Evolutionary conservation across 2,113 vertebrate genomes (phyloP), one percentile per base, ranked within the genome.

Genomic region (Caranx melampygus): DNA sequence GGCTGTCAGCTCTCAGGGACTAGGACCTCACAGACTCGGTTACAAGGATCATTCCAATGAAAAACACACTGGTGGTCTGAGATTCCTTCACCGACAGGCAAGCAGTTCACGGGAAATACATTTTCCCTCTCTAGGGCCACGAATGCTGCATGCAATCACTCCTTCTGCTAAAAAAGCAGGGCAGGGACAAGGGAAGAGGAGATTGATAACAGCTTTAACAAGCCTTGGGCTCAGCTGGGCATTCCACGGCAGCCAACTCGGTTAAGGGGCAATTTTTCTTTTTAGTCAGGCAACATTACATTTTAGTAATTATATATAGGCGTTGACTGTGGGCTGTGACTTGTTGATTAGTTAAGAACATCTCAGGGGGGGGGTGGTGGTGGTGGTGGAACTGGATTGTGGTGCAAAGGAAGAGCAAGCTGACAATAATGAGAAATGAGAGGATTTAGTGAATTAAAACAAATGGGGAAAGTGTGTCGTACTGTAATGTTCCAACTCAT

Each of bases 71-170:
- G 42, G 65, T 78, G 82, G 89, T 75, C 77, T 80, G 67, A 83
- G 85, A 89, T 88, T 87, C 74, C 71, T 81, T 81, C 67, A 86
- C 57, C 10, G 10, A 75, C 75, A 66, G 69, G 37, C 71, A 72
- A 60, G 67, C 84, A 75, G 74, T 73, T 78, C 70, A 79, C 59
- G 60, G 40, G 44, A 81, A 89, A 84, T 49, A 72, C 81, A 83
- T 88, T 88, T 86, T 79, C 62, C 77, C 59, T 91, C 89, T 81
- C 87, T 47, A 4, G 85, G 70, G 84, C 40, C 13, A 86, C 58
- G 35, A 90, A 82, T 76, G 79, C 82, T 73, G 79, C 85, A 88
- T 85, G 72, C 87, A 91, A 91, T 94, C 89, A 88, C 76, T 87
- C 72, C 76, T 81, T 45, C 80, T 70, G 72, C 79, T 90, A 74